Conservation (phyloP, 2,888 invertebrate genomes). For the Lepas anatifera region DNA sequence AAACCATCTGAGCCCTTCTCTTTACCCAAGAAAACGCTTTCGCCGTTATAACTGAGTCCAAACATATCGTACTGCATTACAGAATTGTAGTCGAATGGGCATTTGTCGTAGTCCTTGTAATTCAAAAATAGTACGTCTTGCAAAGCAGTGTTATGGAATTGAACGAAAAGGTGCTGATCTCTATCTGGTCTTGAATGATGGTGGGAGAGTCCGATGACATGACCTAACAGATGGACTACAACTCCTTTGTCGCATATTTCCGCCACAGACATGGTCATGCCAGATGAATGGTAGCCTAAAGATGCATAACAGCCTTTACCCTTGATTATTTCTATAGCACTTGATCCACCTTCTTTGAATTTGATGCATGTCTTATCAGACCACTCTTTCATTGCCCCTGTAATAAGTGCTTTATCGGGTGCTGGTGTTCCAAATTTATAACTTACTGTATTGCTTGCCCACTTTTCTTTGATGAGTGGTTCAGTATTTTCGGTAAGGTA, state of each 20-base stretch:
- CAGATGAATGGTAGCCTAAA: not conserved
- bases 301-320: not conserved
- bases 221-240: not conserved
- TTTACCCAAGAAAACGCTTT: not conserved
- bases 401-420: not conserved
- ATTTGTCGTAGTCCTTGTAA: not conserved
- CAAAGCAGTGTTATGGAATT: not conserved
- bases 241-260: not conserved
- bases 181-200: not conserved
- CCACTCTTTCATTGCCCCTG: not conserved
- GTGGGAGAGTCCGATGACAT: not conserved
- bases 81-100: not conserved
- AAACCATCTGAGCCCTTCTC: not conserved
- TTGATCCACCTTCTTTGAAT: not conserved
- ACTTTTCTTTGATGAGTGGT: not conserved
- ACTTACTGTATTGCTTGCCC: not conserved
- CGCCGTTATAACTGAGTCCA: not conserved
- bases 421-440: not conserved
- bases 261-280: not conserved
- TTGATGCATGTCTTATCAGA: slow-evolving; percentile 1
- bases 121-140: not conserved
- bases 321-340: not conserved
- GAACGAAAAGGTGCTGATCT: not conserved
- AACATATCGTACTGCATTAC: not conserved
- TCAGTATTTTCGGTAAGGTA: not conserved